Evolutionary conservation across 2,888 invertebrate genomes (phyloP), one percentile per base, ranked within the genome.

Genomic region (Periphyllus acericola): DNA sequence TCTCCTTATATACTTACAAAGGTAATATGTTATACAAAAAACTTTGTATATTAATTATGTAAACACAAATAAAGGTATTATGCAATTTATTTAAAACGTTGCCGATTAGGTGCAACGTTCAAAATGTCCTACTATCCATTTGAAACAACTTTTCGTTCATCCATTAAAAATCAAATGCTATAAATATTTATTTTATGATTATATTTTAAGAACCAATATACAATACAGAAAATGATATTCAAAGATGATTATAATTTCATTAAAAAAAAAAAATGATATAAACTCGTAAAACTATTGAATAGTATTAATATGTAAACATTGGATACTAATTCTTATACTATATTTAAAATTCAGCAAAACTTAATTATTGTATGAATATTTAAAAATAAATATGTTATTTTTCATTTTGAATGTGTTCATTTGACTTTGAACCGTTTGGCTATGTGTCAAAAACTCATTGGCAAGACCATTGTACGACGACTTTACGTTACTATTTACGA

Each of bases 351-450:
- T 74, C 83, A 36, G 83, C 83, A 83, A 83, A 83, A 52, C 34
- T 55, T 78, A 78, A 85, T 85, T 66, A 84, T 76, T 32, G 52
- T 68, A 68, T n/a, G 78, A 52, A 79, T 60, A 84, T 84, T 86
- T 86, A 86, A 86, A 86, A 86, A 86, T 86, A 86, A 86, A 29
- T 76, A 52, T 68, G 76, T 85, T 85, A 78, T 85, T 86, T 79
- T 86, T 71, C 79, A 36, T 86, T 85, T 78, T 76, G 29, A 76
- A 85, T 78, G 84, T 78, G 84, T 85, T 79, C 85, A 36, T 86
- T 86, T 86, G 85, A 86, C 85, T 86, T 86, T 86, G 79, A 86
- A 76, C 75, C 14, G n/a, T 55, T 79, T 86, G 85, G 85, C 68
- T 17, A n/a, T 21, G 36, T 52, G 85, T 60, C 85, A 86, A 71